Evolutionary conservation across 1,140 invertebrate genomes (phyloP), one percentile per base, ranked within the genome.

Genomic region (Trichogramma pretiosum): DNA sequence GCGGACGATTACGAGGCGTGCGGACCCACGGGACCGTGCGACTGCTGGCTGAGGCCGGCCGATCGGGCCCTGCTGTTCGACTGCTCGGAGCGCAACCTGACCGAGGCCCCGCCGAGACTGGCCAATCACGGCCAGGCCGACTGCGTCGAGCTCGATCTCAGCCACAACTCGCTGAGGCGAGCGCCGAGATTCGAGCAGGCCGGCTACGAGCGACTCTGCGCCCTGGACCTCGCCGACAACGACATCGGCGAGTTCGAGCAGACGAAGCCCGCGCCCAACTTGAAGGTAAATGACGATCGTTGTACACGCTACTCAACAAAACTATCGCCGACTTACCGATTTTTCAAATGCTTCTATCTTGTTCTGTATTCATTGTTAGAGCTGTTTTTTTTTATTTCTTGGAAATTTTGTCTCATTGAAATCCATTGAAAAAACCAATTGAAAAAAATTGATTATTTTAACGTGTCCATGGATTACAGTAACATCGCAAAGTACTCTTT

Each of bases 61-160:
- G 48, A 45, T 16, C 2, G 16, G 3, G 13, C 37, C 1, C 23
- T 50, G 5, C 70, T 74, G 48, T 60, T 83, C 14, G 76, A 77
- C 57, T 64, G 83, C 34, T 74, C 73, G 34, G 69, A 65, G 14
- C 82, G 82, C 59, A 74, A 74, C 51, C 77, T 84, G 54, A 73
- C 66, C 59, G 9, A 63, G 72, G 47, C 63, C 37, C 65, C 72
- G 50, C 65, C 61, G n/a, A n/a, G n/a, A n/a, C 23, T 18, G 18
- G 41, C 54, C 32, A 73, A 75, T 48, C 63, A 80, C 45, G 62
- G 72, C 2, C 72, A 77, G 49, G 53, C 49, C 13, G 72, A 73
- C 37, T 66, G 72, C 18, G 66, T 72, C 36, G 60, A 82, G 34
- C 62, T 64, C 45, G 65, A 68, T 32, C 57, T 83, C 2, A 76